Evolutionary conservation across 2,113 vertebrate genomes (phyloP).

Genomic region (Psittacula cyanocephala): DNA sequence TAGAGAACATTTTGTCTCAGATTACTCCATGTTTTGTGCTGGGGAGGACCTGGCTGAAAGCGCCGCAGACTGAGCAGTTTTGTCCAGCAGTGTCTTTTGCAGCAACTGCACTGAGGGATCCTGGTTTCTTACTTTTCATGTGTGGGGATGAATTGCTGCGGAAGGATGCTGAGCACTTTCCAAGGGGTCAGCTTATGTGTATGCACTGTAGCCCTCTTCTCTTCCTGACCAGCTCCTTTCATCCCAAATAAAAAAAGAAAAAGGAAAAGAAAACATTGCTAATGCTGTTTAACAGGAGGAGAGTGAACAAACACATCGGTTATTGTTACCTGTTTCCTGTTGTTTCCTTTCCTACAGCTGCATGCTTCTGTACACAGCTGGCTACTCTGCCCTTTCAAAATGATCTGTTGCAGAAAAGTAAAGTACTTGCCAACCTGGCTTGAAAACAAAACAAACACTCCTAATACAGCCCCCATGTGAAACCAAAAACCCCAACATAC

Average conservation of each 20-base stretch:
- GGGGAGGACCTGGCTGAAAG: not conserved
- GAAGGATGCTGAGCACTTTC: accelerated
- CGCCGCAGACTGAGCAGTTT: not conserved
- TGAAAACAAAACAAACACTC: not conserved
- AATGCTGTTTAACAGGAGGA: not conserved
- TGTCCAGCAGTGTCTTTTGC: not conserved
- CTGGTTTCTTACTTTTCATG: not conserved
- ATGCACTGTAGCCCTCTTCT: not conserved
- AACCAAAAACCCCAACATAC: not conserved
- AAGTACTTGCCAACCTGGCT: conserved; percentile 19
- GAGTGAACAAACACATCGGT: not conserved
- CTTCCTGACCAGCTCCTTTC: not conserved
- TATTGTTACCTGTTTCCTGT: conserved; percentile 67
- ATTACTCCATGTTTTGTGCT: not conserved
- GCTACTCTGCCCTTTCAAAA: conserved; percentile 29
- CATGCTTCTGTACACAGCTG: conserved; percentile 54
- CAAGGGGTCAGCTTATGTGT: not conserved
- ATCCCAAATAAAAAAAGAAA: not conserved
- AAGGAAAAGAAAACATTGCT: not conserved
- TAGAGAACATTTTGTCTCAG: not conserved
- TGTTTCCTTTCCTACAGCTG: conserved; percentile 43
- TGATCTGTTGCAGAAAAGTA: conserved; percentile 7
- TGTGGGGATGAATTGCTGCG: accelerated
- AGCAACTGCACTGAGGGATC: not conserved
- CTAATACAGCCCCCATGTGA: not conserved